phyloP scores from a whole-genome alignment of 1,140 invertebrate species.

The Calephelis nemesis region DNA sequence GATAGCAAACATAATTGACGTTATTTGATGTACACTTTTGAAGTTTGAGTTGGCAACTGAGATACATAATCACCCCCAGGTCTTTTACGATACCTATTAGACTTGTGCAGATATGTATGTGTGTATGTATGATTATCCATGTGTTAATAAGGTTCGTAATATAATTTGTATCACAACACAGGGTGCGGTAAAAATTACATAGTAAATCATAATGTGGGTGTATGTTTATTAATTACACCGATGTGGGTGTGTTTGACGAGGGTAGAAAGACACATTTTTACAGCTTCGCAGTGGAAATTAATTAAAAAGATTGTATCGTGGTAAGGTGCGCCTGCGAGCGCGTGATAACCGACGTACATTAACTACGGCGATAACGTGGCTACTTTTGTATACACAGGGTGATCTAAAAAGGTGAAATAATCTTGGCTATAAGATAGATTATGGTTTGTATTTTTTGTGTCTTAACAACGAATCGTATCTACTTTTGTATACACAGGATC shows the following conservation, averaged over 20 bases:
- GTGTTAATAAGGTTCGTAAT: too few relatives aligned
- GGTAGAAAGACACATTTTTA: constrained; percentile 55
- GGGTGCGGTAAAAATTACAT: constrained; percentile 14
- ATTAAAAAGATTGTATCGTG: constrained; percentile 60
- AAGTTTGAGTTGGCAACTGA: too few relatives aligned
- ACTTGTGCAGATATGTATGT: too few relatives aligned
- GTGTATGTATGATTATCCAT: too few relatives aligned
- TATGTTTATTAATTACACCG: constrained; percentile 40
- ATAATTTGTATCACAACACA: neutral
- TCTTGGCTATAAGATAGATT: too few relatives aligned
- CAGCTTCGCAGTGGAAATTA: constrained; percentile 43
- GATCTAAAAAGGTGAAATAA: neutral
- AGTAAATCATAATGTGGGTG: constrained; percentile 23
- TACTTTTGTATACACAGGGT: neutral
- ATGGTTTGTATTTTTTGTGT: too few relatives aligned
- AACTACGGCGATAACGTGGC: constrained; percentile 6
- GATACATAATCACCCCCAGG: too few relatives aligned
- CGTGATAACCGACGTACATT: constrained; percentile 26
- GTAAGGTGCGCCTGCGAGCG: constrained; percentile 45
- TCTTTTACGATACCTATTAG: too few relatives aligned
- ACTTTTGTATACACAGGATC: too few relatives aligned
- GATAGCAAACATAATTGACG: too few relatives aligned
- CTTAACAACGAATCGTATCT: too few relatives aligned
- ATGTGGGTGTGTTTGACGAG: constrained; percentile 43
- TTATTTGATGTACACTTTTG: too few relatives aligned